Conservation (phyloP, 1,140 invertebrate genomes). For the Orussus abietinus region DNA sequence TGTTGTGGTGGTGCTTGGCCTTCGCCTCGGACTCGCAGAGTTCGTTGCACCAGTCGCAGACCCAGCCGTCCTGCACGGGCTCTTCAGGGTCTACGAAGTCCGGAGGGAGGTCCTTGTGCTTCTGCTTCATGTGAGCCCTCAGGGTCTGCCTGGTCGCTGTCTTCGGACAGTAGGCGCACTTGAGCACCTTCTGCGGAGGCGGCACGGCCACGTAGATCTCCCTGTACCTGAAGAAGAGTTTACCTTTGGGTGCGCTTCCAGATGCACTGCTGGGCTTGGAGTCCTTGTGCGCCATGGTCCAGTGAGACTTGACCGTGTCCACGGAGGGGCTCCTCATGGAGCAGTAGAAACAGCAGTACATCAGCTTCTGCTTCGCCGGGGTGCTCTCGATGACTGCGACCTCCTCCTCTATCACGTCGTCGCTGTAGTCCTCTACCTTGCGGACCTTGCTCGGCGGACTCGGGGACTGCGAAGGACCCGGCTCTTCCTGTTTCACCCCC, state of each 20-base stretch:
- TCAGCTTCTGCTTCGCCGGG: slow-evolving; percentile 1
- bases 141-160: slow-evolving; percentile 17
- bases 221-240: slow-evolving; percentile 27
- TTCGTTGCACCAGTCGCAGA: slow-evolving; percentile 43
- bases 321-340: slow-evolving; percentile 27
- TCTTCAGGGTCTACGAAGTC: slow-evolving; percentile 11
- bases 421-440: slow-evolving; percentile 13
- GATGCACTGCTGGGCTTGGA: not conserved
- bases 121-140: slow-evolving; percentile 23
- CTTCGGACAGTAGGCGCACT: slow-evolving; percentile 19
- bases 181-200: slow-evolving; percentile 2
- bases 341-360: slow-evolving; percentile 38
- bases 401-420: slow-evolving; percentile 28
- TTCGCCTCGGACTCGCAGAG: slow-evolving; percentile 32
- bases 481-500: too few species aligned
- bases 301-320: slow-evolving; percentile 28
- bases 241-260: not conserved
- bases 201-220: slow-evolving; percentile 3
- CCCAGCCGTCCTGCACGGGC: slow-evolving; percentile 29
- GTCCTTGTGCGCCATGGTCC: slow-evolving; percentile 27
- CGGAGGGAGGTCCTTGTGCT: slow-evolving; percentile 11
- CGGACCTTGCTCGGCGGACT: not conserved
- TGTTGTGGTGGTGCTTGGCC: slow-evolving; percentile 39
- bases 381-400: not conserved
- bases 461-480: too few species aligned